Percentiles rank a stretch among this genome's conserved stretches.
Evolutionary conservation across 2,797 vertebrate species (phyloP).

Genomic region (Lateolabrax maculatus): DNA sequence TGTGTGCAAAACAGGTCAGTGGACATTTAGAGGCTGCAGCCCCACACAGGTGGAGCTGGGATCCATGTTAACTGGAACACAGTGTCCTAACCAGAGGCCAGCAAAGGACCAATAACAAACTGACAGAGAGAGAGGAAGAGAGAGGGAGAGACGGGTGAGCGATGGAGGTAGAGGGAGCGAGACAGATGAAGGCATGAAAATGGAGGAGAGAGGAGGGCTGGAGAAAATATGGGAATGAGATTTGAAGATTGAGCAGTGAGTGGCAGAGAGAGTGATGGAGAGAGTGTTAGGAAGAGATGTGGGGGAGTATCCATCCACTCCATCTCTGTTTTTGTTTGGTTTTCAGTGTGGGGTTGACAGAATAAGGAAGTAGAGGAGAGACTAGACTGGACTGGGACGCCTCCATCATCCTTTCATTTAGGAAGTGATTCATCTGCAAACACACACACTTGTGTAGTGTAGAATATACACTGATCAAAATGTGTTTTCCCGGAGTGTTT

Average conservation of each 20-base stretch:
- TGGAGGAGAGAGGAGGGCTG: slow-evolving; percentile 30
- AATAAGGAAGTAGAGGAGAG: slow-evolving; percentile 29
- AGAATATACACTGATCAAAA: slow-evolving; percentile 13
- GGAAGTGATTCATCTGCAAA: slow-evolving; percentile 35
- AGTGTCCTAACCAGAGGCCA: slow-evolving; percentile 61
- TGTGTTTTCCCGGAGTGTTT: background rate
- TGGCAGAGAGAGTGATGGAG: slow-evolving; percentile 44
- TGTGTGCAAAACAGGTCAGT: slow-evolving; percentile 69
- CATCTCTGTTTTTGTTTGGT: slow-evolving; percentile 36
- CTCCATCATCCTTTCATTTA: slow-evolving; percentile 46
- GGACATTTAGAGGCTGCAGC: slow-evolving; percentile 64
- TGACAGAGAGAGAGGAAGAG: slow-evolving; percentile 18
- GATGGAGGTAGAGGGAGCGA: slow-evolving; percentile 16
- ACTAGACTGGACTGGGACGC: slow-evolving; percentile 17
- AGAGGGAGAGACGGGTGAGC: slow-evolving; percentile 13
- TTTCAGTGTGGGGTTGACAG: slow-evolving; percentile 34
- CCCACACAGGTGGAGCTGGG: slow-evolving; percentile 64
- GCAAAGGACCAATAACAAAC: slow-evolving; percentile 38
- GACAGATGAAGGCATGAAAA: slow-evolving; percentile 43
- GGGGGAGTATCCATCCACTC: slow-evolving; percentile 40
- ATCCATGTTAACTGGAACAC: slow-evolving; percentile 66
- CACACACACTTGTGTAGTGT: background rate
- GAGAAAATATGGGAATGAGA: slow-evolving; percentile 58
- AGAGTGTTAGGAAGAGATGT: slow-evolving; percentile 40
- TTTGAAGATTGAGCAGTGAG: slow-evolving; percentile 60